phyloP scores from a whole-genome alignment of 2,797 vertebrate genomes.

The Sebastes matsubarae region DNA sequence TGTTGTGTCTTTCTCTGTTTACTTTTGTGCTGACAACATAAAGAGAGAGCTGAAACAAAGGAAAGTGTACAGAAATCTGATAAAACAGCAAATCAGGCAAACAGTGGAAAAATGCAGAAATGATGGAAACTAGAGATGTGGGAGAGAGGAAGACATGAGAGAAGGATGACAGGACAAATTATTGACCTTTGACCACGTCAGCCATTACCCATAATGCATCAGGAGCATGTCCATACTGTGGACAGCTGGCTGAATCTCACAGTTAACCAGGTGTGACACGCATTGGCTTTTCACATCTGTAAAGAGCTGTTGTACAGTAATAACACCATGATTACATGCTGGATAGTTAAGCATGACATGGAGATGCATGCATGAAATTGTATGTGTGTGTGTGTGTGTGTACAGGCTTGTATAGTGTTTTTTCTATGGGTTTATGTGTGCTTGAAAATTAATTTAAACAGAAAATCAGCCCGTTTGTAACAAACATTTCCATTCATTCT shows the following conservation, averaged over 20 bases:
- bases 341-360: constrained; percentile 15
- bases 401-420: background rate
- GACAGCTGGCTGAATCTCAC: constrained; percentile 17
- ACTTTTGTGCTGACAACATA: background rate
- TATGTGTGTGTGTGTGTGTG: background rate
- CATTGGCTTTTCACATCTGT: constrained; percentile 15
- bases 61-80: background rate
- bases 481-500: background rate
- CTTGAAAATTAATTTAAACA: background rate
- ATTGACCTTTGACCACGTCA: constrained; percentile 8
- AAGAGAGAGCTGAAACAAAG: constrained; percentile 5
- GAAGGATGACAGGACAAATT: background rate
- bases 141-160: background rate
- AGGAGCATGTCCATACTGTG: background rate
- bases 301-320: constrained; percentile 13
- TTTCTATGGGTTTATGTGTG: background rate
- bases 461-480: background rate
- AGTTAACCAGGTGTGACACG: constrained; percentile 32
- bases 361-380: background rate
- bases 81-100: background rate
- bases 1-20: background rate
- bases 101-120: background rate
- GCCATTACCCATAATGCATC: constrained; percentile 26
- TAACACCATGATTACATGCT: constrained; percentile 8
- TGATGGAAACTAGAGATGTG: background rate